Conservation (phyloP, 2,888 invertebrate genomes). For the Lacanobia wlatinum region DNA sequence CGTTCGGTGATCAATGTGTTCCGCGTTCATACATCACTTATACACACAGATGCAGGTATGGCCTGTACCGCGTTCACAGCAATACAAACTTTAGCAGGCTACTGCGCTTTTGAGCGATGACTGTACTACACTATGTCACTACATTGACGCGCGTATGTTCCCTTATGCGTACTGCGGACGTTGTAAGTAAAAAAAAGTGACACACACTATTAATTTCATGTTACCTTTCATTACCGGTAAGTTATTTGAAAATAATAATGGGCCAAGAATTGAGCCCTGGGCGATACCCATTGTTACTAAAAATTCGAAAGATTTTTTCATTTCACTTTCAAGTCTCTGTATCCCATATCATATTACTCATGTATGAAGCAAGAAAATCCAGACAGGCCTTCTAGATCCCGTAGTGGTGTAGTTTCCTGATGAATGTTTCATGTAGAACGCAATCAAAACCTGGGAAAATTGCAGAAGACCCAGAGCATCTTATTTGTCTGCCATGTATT, state of each 20-base stretch:
- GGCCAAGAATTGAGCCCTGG: not conserved
- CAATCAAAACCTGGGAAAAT: not conserved
- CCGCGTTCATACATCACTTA: too few relatives aligned
- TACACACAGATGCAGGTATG: too few relatives aligned
- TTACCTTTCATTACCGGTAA: too few relatives aligned
- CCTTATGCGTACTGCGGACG: not conserved
- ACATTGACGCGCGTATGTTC: not conserved
- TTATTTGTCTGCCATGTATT: not conserved
- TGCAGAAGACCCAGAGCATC: not conserved
- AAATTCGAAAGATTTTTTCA: not conserved
- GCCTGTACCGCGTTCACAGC: too few relatives aligned
- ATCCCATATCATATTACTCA: not conserved
- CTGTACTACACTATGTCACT: not conserved
- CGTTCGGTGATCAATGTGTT: too few relatives aligned
- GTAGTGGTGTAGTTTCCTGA: too few relatives aligned
- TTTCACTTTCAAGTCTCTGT: not conserved
- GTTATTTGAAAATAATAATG: not conserved
- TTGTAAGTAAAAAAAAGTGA: not conserved
- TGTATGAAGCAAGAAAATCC: not conserved
- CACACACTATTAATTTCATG: not conserved
- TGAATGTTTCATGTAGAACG: not conserved
- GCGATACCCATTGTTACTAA: not conserved
- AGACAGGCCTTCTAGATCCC: not conserved
- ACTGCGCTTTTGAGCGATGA: too few relatives aligned
- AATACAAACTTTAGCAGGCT: too few relatives aligned